phyloP scores from a whole-genome alignment of 2,113 vertebrate species.

The Myanophis thanlyinensis region DNA sequence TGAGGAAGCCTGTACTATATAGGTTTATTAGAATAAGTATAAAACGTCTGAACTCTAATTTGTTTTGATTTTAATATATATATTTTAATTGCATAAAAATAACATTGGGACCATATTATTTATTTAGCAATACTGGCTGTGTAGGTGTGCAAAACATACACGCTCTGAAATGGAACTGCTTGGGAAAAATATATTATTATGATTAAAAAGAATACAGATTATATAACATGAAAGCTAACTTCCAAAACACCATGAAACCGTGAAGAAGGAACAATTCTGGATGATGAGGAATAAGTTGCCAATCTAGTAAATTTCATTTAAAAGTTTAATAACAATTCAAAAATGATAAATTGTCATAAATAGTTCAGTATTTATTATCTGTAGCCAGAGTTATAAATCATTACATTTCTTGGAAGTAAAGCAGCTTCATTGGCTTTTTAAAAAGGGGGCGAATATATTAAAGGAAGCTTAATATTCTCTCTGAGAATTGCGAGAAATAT shows the following conservation, averaged over 20 bases:
- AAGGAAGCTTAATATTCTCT: slow-evolving; percentile 30
- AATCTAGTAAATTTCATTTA: slow-evolving; percentile 28
- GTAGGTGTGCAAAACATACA: background rate
- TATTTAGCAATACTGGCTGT: background rate
- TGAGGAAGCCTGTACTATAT: background rate
- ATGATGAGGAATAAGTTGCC: background rate
- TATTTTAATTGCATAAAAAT: background rate
- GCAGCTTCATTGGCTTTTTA: slow-evolving; percentile 25
- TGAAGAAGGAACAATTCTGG: slow-evolving; percentile 14
- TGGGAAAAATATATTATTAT: background rate
- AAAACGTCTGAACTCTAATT: background rate
- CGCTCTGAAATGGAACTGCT: background rate
- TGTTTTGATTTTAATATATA: background rate
- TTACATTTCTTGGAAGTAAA: slow-evolving; percentile 31
- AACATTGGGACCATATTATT: background rate
- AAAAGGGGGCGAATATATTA: slow-evolving; percentile 15
- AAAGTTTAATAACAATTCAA: slow-evolving; percentile 47
- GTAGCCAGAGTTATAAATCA: slow-evolving; percentile 2
- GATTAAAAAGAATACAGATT: background rate
- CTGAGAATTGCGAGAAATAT: slow-evolving; percentile 37
- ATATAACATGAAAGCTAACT: slow-evolving; percentile 56
- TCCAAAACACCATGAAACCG: slow-evolving; percentile 39
- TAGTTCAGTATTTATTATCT: background rate
- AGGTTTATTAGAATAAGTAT: background rate
- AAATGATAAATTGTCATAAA: background rate